phyloP scores from a whole-genome alignment of 2,113 vertebrate species.

The Tenebrosternarchus preto region DNA sequence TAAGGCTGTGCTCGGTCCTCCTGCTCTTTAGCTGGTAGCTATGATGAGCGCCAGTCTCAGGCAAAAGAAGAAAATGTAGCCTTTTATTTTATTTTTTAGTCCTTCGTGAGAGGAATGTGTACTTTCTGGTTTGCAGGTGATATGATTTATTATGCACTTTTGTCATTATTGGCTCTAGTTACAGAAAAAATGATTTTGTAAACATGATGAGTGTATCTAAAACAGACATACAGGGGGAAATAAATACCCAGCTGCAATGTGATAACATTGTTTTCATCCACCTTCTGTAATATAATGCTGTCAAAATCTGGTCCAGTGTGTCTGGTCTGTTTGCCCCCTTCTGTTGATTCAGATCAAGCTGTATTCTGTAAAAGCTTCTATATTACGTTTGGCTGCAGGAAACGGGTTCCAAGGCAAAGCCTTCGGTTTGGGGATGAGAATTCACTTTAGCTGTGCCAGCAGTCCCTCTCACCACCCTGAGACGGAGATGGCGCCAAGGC shows the following conservation, averaged over 20 bases:
- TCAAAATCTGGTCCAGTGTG: neutral
- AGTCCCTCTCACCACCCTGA: neutral
- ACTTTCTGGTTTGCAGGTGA: too few relatives aligned
- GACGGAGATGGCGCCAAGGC: neutral
- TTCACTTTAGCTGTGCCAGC: constrained; percentile 4
- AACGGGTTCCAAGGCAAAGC: neutral
- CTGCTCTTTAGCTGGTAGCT: constrained; percentile 7
- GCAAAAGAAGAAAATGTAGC: neutral
- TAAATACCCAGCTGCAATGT: neutral
- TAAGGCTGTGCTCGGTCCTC: neutral
- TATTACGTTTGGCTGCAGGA: neutral
- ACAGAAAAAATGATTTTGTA: too few relatives aligned
- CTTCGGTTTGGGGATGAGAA: constrained; percentile 15
- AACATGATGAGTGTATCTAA: too few relatives aligned
- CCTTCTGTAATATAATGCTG: neutral
- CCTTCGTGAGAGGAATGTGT: too few relatives aligned
- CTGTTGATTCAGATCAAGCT: neutral
- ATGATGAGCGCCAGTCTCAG: constrained; percentile 29
- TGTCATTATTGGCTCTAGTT: too few relatives aligned
- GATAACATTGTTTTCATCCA: constrained; percentile 2
- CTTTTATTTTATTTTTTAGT: neutral
- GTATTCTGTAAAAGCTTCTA: neutral
- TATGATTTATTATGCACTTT: too few relatives aligned
- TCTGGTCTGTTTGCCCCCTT: neutral
- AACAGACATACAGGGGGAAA: neutral